phyloP scores from a whole-genome alignment of 2,888 invertebrate species.

The Nesidiocoris tenuis region DNA sequence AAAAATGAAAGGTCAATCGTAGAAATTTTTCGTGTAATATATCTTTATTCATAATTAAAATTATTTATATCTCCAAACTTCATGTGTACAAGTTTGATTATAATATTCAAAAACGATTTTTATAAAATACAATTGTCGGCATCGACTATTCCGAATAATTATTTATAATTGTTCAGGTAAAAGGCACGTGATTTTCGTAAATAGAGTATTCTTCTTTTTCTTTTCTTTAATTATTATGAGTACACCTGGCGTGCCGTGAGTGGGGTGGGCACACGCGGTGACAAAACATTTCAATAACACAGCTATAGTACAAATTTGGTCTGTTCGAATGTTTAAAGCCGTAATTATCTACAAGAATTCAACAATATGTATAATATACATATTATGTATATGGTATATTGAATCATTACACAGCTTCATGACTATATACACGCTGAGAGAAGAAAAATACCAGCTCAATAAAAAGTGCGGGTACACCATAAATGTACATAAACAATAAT shows the following conservation, averaged over 20 bases:
- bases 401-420: conserved; percentile 18
- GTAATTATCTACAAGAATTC: conserved; percentile 38
- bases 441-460: neutral
- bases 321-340: conserved; percentile 39
- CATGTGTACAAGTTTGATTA: conserved; percentile 46
- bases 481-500: neutral
- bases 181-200: conserved; percentile 45
- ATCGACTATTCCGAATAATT: conserved; percentile 41
- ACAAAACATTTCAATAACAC: conserved; percentile 19
- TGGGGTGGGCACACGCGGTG: conserved; percentile 13
- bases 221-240: too few species aligned
- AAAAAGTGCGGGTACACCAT: neutral
- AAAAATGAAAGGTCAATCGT: too few species aligned
- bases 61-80: conserved; percentile 47
- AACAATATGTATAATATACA: conserved; percentile 24
- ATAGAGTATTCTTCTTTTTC: conserved; percentile 9
- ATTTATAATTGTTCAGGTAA: conserved; percentile 47
- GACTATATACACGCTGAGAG: conserved; percentile 11
- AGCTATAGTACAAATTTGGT: conserved; percentile 41
- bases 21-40: conserved; percentile 8
- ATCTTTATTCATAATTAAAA: conserved; percentile 46
- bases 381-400: conserved; percentile 18
- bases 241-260: conserved; percentile 5
- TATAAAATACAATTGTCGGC: conserved; percentile 45
- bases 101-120: conserved; percentile 37